A percentile compares a stretch with the other conserved stretches of the same genome.
Conservation (phyloP, 2,113 vertebrate species). For the Pontoporia blainvillei region DNA sequence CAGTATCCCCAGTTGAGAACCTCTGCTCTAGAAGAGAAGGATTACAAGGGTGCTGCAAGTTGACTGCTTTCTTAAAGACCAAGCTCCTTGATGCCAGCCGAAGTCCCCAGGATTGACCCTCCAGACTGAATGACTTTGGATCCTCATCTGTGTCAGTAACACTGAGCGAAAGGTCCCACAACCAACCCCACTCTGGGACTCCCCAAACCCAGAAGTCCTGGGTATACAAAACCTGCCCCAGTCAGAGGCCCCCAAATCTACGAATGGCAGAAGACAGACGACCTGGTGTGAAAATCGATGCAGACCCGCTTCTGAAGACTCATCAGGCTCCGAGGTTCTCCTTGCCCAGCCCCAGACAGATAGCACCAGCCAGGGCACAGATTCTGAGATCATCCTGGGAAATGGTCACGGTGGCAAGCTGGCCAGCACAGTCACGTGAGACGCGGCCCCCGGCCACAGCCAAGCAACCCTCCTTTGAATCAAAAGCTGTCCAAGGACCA, state of each 20-base stretch:
- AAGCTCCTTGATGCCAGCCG: not conserved
- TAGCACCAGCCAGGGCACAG: accelerated
- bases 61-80: not conserved
- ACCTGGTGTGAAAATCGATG: accelerated
- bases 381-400: not conserved
- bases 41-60: accelerated
- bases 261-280: not conserved
- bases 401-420: not conserved
- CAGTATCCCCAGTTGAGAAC: not conserved
- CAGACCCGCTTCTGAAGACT: not conserved
- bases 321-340: not conserved
- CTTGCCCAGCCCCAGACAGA: not conserved
- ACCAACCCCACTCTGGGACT: not conserved
- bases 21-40: not conserved
- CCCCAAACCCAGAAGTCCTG: not conserved
- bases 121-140: not conserved
- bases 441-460: not conserved
- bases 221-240: not conserved
- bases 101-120: not conserved
- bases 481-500: not conserved
- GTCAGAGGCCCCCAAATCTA: not conserved
- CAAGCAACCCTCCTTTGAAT: not conserved
- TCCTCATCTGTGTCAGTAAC: not conserved
- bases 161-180: not conserved
- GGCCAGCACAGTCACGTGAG: not conserved